A percentile compares a stretch with the other conserved stretches of the same genome.
phyloP scores from a whole-genome alignment of 2,797 vertebrate genomes.

The Sebastes itinus region DNA sequence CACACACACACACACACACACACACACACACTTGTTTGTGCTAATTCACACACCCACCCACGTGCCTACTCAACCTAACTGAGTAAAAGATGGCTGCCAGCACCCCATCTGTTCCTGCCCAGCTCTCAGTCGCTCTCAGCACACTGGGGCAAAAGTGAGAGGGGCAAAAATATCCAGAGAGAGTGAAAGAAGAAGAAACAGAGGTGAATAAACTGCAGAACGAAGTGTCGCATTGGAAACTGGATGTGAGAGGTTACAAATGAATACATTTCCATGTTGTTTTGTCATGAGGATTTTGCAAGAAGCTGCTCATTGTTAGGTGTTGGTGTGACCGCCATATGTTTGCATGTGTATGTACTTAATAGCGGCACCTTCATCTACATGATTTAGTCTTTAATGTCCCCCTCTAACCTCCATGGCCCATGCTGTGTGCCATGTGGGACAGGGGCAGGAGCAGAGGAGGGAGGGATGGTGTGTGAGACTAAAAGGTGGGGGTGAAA shows the following conservation, averaged over 20 bases:
- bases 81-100: constrained; percentile 82
- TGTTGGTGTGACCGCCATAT: neutral
- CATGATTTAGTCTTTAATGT: constrained; percentile 40
- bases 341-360: constrained; percentile 24
- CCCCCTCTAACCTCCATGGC: constrained; percentile 20
- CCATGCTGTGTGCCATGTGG: constrained; percentile 62
- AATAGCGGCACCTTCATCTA: constrained; percentile 43
- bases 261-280: neutral
- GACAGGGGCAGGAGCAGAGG: constrained; percentile 39
- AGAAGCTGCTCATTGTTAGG: neutral
- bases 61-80: constrained; percentile 77
- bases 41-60: constrained; percentile 82
- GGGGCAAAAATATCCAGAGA: constrained; percentile 39
- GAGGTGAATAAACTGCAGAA: neutral
- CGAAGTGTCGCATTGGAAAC: neutral
- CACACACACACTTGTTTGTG: constrained; percentile 63
- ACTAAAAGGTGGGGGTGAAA: constrained; percentile 10
- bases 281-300: neutral
- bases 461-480: constrained; percentile 47
- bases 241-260: neutral
- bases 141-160: constrained; percentile 51
- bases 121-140: constrained; percentile 45
- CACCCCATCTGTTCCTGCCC: constrained; percentile 78
- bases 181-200: constrained; percentile 2
- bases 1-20: constrained; percentile 24